Conservation (phyloP, 1,140 invertebrate species). For the Drosophila cardini region DNA sequence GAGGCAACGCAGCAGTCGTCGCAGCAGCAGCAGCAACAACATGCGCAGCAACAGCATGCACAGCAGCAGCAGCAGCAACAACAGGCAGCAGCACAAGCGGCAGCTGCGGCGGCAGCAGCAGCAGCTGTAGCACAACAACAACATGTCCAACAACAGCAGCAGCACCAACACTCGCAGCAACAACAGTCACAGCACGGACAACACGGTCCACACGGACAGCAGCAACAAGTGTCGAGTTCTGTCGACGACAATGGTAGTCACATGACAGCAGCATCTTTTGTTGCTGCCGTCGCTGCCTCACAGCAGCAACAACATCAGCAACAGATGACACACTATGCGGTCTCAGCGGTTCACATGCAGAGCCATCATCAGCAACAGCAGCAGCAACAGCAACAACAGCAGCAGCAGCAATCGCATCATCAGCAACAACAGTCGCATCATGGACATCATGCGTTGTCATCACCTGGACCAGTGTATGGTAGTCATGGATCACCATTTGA, state of each 20-base stretch:
- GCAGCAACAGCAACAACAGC: slow-evolving; percentile 85
- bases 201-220: slow-evolving; percentile 76
- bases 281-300: slow-evolving; percentile 85
- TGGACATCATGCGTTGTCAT: slow-evolving; percentile 79
- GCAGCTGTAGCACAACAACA: slow-evolving; percentile 55
- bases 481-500: slow-evolving; percentile 80
- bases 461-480: slow-evolving; percentile 72
- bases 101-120: slow-evolving; percentile 68
- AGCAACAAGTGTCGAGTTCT: slow-evolving; percentile 70
- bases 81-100: slow-evolving; percentile 85
- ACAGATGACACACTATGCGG: slow-evolving; percentile 82
- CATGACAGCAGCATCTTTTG: slow-evolving; percentile 88
- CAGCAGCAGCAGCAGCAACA: slow-evolving; percentile 85
- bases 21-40: slow-evolving; percentile 54
- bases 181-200: slow-evolving; percentile 86
- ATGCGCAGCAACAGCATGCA: slow-evolving; percentile 59
- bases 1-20: slow-evolving; percentile 36
- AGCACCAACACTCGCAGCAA: slow-evolving; percentile 79
- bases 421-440: slow-evolving; percentile 86
- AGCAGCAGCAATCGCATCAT: slow-evolving; percentile 84
- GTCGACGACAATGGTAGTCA: slow-evolving; percentile 69
- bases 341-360: slow-evolving; percentile 73
- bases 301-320: slow-evolving; percentile 84
- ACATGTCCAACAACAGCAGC: slow-evolving; percentile 59
- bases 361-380: slow-evolving; percentile 85